phyloP scores from a whole-genome alignment of 2,797 vertebrate species.

The Gastrophryne carolinensis region DNA sequence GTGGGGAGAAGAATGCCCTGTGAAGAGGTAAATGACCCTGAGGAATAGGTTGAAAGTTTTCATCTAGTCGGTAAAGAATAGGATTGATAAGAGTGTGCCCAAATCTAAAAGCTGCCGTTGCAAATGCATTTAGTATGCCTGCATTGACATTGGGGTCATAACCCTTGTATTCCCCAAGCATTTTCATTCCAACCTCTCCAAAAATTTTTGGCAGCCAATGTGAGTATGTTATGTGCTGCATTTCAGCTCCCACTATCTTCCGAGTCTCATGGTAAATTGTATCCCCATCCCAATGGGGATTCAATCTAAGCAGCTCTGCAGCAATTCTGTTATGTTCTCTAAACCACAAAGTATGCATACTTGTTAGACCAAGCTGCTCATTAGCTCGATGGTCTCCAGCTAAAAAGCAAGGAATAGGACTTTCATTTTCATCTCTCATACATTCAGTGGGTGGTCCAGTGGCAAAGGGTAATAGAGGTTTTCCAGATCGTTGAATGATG shows the following conservation, averaged over 20 bases:
- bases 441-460: conserved; percentile 94
- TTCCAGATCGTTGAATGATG: conserved; percentile 92
- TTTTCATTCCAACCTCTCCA: conserved; percentile 87
- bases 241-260: conserved; percentile 93
- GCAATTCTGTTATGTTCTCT: conserved; percentile 95
- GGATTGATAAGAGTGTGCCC: conserved; percentile 97
- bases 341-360: conserved; percentile 97
- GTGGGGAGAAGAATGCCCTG: conserved; percentile 96
- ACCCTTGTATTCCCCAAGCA: conserved; percentile 82
- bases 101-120: conserved; percentile 95
- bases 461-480: conserved; percentile 93
- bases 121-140: conserved; percentile 89
- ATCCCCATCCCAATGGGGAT: conserved; percentile 98
- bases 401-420: conserved; percentile 95
- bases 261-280: conserved; percentile 95
- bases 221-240: conserved; percentile 96
- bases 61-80: conserved; percentile 85
- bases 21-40: conserved; percentile 93
- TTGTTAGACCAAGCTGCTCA: conserved; percentile 90
- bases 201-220: conserved; percentile 97
- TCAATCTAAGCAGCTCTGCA: conserved; percentile 84
- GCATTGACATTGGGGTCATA: conserved; percentile 90
- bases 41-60: conserved; percentile 86
- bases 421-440: conserved; percentile 95
- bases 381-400: conserved; percentile 96